These are phyloP conservation scores for Myopa tessellatipennis DNA, from an alignment of 2,888 invertebrate genomes.

Conservation along the genomic window DNA sequence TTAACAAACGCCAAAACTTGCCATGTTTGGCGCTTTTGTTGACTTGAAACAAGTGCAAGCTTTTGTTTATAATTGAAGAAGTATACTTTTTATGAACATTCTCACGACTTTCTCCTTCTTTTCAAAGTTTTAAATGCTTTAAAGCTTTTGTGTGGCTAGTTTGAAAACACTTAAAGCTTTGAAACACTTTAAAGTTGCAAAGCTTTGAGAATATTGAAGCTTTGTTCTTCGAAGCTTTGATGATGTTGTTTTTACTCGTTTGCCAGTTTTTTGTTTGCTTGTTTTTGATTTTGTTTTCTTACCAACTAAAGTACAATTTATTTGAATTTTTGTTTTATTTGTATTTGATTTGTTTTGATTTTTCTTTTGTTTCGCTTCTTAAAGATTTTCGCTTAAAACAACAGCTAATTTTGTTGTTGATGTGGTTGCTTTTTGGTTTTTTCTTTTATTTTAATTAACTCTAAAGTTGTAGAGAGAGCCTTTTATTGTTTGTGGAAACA, in stretches of 20 bases:
- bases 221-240: background rate
- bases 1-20: background rate
- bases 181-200: background rate
- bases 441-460: background rate
- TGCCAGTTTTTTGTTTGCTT: background rate
- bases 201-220: no score
- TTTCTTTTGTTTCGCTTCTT: background rate
- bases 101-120: background rate
- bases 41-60: background rate
- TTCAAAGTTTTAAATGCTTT: background rate
- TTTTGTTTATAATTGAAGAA: background rate
- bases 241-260: background rate
- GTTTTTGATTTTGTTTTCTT: conserved; percentile 11
- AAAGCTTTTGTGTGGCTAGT: background rate
- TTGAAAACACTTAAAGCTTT: background rate
- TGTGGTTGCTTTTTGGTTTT: background rate
- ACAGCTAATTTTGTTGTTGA: background rate
- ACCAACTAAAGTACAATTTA: conserved; percentile 19
- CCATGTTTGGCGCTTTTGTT: background rate
- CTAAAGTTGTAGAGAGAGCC: conserved; percentile 7
- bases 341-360: background rate
- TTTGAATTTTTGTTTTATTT: background rate
- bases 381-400: background rate
- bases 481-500: background rate
- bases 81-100: background rate